A percentile compares a stretch with the other conserved stretches of the same genome.
Evolutionary conservation across 2,113 vertebrate species (phyloP).

Genomic region (Corythoichthys haematopterus): DNA sequence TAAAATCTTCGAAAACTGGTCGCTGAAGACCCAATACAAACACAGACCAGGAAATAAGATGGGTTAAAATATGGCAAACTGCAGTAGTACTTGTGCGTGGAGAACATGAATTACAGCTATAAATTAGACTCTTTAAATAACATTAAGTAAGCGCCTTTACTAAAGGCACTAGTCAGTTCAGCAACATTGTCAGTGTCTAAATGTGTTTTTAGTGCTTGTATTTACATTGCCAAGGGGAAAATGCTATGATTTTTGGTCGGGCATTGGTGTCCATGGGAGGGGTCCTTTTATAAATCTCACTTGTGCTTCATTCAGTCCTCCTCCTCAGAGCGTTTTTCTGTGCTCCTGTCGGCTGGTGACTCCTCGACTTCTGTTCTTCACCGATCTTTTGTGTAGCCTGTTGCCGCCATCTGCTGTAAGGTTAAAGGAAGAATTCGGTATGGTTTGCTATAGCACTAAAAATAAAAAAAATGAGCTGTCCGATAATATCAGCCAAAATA

Average conservation of each 20-base stretch:
- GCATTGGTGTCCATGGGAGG: constrained; percentile 72
- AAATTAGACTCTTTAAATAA: constrained; percentile 47
- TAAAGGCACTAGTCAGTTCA: constrained; percentile 49
- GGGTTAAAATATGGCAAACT: constrained; percentile 27
- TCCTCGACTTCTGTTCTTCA: constrained; percentile 69
- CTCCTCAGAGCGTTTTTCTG: constrained; percentile 75
- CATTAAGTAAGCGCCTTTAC: constrained; percentile 26
- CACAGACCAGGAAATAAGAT: constrained; percentile 36
- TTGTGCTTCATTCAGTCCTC: constrained; percentile 55
- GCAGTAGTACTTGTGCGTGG: constrained; percentile 10
- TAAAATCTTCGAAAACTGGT: constrained; percentile 1
- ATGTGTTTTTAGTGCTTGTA: constrained; percentile 76
- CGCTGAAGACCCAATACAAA: constrained; percentile 27
- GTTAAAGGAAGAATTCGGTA: constrained; percentile 10
- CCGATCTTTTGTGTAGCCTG: constrained; percentile 82
- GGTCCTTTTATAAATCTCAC: constrained; percentile 68
- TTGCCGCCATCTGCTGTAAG: constrained; percentile 70
- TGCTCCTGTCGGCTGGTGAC: constrained; percentile 58
- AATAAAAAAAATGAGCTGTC: no score
- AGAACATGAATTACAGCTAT: constrained; percentile 31
- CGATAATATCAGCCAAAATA: no score
- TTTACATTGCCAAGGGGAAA: constrained; percentile 66
- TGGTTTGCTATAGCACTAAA: no score
- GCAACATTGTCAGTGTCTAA: constrained; percentile 55
- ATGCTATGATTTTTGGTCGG: constrained; percentile 75